Conservation (phyloP, 2,797 vertebrate genomes). For the Moxostoma hubbsi region DNA sequence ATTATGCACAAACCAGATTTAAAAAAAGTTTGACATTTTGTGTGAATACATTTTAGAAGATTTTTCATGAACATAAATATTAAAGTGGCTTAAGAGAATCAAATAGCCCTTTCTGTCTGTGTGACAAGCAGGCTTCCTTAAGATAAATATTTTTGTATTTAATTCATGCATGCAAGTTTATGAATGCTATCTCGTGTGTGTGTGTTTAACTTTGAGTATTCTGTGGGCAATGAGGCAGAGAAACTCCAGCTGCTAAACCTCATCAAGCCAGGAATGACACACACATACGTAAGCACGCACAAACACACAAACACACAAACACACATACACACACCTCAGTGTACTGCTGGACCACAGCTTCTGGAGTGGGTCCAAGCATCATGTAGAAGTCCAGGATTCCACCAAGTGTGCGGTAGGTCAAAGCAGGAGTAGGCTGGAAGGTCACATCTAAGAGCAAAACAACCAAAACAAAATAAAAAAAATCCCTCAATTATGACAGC, state of each 20-base stretch:
- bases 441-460: slow-evolving; percentile 83
- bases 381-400: slow-evolving; percentile 95
- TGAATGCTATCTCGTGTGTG: slow-evolving; percentile 51
- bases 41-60: slow-evolving; percentile 2
- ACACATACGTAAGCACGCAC: no score
- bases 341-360: slow-evolving; percentile 86
- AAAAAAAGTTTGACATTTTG: slow-evolving; percentile 53
- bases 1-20: slow-evolving; percentile 62
- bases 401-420: slow-evolving; percentile 89
- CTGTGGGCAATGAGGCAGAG: slow-evolving; percentile 76
- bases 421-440: slow-evolving; percentile 87
- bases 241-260: slow-evolving; percentile 78
- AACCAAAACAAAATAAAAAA: background rate
- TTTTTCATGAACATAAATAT: background rate
- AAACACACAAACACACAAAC: no score
- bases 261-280: slow-evolving; percentile 69
- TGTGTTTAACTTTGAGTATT: slow-evolving; percentile 73
- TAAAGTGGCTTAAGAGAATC: slow-evolving; percentile 11
- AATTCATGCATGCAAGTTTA: slow-evolving; percentile 53
- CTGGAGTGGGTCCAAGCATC: slow-evolving; percentile 88
- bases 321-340: slow-evolving; percentile 75
- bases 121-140: slow-evolving; percentile 28
- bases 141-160: slow-evolving; percentile 61
- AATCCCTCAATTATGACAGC: no score
- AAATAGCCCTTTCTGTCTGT: slow-evolving; percentile 13